Base-by-base conservation (phyloP, 2,113 vertebrate species). In the Crotophaga sulcirostris region DNA sequence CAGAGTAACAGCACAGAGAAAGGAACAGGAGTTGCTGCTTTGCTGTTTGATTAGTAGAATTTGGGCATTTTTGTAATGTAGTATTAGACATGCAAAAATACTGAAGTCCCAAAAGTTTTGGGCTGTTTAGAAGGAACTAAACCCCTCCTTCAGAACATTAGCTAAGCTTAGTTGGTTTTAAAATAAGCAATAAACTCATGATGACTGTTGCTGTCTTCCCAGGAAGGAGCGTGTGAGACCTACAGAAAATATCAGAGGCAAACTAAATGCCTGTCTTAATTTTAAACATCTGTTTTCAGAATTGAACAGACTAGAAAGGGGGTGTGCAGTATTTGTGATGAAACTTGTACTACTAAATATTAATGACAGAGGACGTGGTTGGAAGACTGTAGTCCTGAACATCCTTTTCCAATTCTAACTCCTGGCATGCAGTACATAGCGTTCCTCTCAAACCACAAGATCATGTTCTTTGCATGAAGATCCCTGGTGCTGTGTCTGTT, bases 201-300 rank as follows among this genome's bases (percentile, higher is more conserved):
- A 55, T 86, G 70, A 62, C 56, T 95, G 31, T 79, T 92, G 38
- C 67, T 75, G 68, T 83, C 64, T 94, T 94, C 84, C 82, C 49
- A 54, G 68, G 79, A 77, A 91, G 59, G 20, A 79, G 66, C 55
- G 20, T 21, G 26, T 67, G 58, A 83, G 81, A 93, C 31, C 72
- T 47, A n/a, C 4, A 36, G 93, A 69, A 97, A 75, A 69, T 87
- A 68, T 31, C 88, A 93, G 75, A 86, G 60, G 49, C 49, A 89
- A 92, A 54, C 66, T 80, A 42, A 89, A 96, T 93, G 66, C 24
- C 5, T 5, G 10, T 84, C 95, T 82, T 97, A 90, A 96, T 98
- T 97, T 96, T 95, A 95, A 97, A 97, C 87, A 84, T 95, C 62
- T 94, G 67, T 76, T 96, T 96, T 94, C 62, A 76, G 85, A 96